These are phyloP conservation scores for Lepeophtheirus nordmannii DNA, from an alignment of 2,888 invertebrate species.

Conservation along the genomic window DNA sequence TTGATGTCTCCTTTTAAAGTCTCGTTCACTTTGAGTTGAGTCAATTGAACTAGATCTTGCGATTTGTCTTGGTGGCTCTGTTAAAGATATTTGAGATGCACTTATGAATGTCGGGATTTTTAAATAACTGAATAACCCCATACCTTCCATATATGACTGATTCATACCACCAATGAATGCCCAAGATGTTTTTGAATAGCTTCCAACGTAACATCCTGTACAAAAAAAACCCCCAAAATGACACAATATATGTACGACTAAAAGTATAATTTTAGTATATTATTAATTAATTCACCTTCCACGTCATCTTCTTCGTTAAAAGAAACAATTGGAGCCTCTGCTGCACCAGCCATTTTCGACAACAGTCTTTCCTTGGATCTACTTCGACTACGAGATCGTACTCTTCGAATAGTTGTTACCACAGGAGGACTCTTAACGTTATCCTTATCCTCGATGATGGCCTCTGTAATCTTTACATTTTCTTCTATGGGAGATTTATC, in stretches of 20 bases:
- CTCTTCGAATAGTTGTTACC: conserved; percentile 8
- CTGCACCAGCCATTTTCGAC: conserved; percentile 14
- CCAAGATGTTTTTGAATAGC: conserved; percentile 16
- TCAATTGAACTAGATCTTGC: conserved; percentile 34
- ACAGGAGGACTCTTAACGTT: background rate
- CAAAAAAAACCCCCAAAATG: background rate
- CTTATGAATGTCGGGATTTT: too few relatives aligned
- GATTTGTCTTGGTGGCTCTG: conserved; percentile 23
- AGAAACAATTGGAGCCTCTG: conserved; percentile 3
- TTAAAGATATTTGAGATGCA: background rate
- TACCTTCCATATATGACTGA: conserved; percentile 24
- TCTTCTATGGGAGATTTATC: background rate
- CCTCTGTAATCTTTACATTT: conserved; percentile 6
- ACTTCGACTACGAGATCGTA: conserved; percentile 10
- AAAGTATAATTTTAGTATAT: too few relatives aligned
- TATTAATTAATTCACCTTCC: background rate
- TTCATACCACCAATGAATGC: conserved; percentile 20
- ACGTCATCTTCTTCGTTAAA: conserved; percentile 14
- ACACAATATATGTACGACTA: background rate
- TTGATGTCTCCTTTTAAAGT: conserved; percentile 70
- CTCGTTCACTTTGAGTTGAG: conserved; percentile 63
- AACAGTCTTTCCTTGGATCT: conserved; percentile 19
- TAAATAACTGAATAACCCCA: background rate
- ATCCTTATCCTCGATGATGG: background rate
- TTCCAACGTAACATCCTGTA: conserved; percentile 18